Conservation (phyloP, 2,888 invertebrate species). For the Coelopa pilipes region DNA sequence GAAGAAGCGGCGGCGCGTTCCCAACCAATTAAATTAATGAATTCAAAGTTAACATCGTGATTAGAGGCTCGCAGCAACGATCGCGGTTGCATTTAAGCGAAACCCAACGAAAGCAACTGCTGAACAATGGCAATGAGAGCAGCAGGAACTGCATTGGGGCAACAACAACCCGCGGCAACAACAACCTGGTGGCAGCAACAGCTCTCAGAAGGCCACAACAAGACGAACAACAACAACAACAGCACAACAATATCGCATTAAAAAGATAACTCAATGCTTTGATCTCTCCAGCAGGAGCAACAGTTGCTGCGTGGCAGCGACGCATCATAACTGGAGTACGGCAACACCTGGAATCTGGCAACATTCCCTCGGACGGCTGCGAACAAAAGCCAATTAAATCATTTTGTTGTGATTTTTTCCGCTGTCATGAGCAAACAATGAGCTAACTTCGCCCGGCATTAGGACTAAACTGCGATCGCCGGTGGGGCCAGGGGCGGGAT, state of each 20-base stretch:
- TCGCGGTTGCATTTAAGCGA: neutral
- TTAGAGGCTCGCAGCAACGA: slow-evolving; percentile 6
- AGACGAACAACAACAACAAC: neutral
- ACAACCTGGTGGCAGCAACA: too few species aligned
- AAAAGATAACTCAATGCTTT: slow-evolving; percentile 31
- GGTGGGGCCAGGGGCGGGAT: neutral
- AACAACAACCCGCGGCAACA: too few species aligned
- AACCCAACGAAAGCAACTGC: neutral
- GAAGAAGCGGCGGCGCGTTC: neutral
- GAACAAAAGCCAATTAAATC: slow-evolving; percentile 41
- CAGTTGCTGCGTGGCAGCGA: slow-evolving; percentile 21
- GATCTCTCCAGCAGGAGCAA: slow-evolving; percentile 6
- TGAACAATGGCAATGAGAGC: too few species aligned
- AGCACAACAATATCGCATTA: slow-evolving; percentile 15
- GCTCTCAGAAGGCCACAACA: too few species aligned
- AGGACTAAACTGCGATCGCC: slow-evolving; percentile 27
- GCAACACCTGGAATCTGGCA: slow-evolving; percentile 4
- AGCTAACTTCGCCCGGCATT: slow-evolving; percentile 26
- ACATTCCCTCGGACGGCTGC: slow-evolving; percentile 13
- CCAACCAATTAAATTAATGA: slow-evolving; percentile 31
- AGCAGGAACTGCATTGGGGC: too few species aligned
- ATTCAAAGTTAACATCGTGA: slow-evolving; percentile 33
- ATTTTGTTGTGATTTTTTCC: slow-evolving; percentile 44
- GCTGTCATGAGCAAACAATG: slow-evolving; percentile 41
- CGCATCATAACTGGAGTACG: slow-evolving; percentile 26